Evolutionary conservation across 2,888 invertebrate species (phyloP), one percentile per base, ranked within the genome.

Genomic region (Morpho deidamia): DNA sequence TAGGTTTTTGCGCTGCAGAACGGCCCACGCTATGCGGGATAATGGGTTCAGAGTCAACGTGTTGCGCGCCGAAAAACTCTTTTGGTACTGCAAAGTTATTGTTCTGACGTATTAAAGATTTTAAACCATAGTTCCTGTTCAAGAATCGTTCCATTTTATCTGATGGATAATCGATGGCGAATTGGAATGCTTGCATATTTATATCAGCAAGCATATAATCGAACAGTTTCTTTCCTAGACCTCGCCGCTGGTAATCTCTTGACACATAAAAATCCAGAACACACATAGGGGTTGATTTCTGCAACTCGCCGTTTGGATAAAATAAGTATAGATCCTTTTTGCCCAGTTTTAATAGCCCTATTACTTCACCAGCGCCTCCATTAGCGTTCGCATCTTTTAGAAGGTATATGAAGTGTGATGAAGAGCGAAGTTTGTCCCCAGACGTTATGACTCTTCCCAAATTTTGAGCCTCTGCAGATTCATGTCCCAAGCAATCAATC

Each of bases 131-230:
- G 78, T 98, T 95, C 76, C 96, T 96, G 40, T 90, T 89, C 12
- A 99, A 85, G 81, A 99, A 99, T 35, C 92, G 92, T 63, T 96
- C 89, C 70, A 98, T 94, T 78, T 97, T 97, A 46, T 94, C 92
- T 0, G 98, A 98, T 0, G 99, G 99, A 40, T 96, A 92, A 81
- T 99, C 99, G 60, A 99, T 95, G 0, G 99, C 98, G 68, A 98
- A 83, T 73, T 95, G 93, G 3, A 92, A 85, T 0, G 95, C 94
- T 45, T 83, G 79, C 43, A 93, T 87, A 50, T 92, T 89, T 80
- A 94, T 93, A 62, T 94, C 94, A 76, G 91, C 71, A n/a, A 97
- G 83, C 97, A 99, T 97, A 70, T 93, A 91, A 64, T 98, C 96
- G 82, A 96, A 98, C 10, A 99, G 90, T 56, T 90, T 82, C 69